Conservation (phyloP, 2,113 vertebrate species). For the Serinus canaria region DNA sequence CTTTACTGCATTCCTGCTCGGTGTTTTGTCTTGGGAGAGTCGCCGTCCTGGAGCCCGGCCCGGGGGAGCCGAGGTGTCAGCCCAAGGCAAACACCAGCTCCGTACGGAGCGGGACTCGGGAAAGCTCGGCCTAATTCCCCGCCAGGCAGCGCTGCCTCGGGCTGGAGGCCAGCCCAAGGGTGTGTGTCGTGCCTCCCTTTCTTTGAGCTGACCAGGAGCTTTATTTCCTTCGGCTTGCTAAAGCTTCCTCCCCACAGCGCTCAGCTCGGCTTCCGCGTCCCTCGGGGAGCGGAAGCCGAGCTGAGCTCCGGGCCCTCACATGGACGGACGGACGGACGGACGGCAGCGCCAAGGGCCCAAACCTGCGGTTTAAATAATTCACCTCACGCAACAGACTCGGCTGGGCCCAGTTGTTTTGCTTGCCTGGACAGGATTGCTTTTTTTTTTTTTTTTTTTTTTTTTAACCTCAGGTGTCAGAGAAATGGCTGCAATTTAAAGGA, state of each 20-base stretch:
- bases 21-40: background rate
- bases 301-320: background rate
- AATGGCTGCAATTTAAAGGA: background rate
- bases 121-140: background rate
- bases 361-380: background rate
- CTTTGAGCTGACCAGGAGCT: background rate
- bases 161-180: background rate
- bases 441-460: no score
- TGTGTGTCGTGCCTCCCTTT: background rate
- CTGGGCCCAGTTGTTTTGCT: background rate
- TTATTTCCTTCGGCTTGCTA: background rate
- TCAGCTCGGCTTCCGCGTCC: background rate
- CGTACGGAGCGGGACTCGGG: fast-evolving
- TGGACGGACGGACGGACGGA: background rate
- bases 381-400: background rate
- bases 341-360: fast-evolving
- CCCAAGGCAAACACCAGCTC: background rate
- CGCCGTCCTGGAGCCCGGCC: background rate
- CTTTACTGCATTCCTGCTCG: fast-evolving
- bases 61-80: background rate
- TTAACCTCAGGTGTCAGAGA: background rate
- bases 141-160: background rate
- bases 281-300: background rate
- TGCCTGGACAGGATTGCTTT: background rate
- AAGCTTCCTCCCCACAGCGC: background rate